Evolutionary conservation across 2,888 invertebrate genomes (phyloP).

Genomic region (Lottia gigantea): DNA sequence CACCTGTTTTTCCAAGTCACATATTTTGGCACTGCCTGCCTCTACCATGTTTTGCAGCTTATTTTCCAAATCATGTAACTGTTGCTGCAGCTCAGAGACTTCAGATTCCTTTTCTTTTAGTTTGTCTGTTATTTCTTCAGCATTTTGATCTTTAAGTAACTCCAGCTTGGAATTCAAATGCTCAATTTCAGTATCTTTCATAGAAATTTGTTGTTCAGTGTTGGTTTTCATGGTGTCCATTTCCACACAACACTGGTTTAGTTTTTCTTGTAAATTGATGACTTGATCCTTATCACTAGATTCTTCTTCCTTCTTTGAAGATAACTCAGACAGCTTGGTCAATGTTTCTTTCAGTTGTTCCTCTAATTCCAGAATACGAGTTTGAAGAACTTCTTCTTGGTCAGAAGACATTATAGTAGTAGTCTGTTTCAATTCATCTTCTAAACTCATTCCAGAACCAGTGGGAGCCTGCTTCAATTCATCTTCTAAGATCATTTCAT

Average conservation of each 20-base stretch:
- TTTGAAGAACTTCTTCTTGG: not conserved
- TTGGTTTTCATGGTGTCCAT: not conserved
- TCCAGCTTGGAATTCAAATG: not conserved
- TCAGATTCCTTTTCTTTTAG: too few species aligned
- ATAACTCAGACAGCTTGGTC: not conserved
- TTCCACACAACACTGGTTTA: not conserved
- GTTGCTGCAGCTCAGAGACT: too few species aligned
- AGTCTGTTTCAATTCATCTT: not conserved
- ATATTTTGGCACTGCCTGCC: too few species aligned
- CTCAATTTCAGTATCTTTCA: not conserved
- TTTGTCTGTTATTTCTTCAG: too few species aligned
- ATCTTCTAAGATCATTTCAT: not conserved
- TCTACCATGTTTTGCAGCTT: too few species aligned
- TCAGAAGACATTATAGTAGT: not conserved
- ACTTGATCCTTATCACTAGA: not conserved
- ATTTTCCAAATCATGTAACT: too few species aligned
- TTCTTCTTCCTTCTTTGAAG: not conserved
- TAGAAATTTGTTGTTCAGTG: not conserved
- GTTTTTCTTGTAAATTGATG: not conserved
- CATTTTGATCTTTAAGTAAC: not conserved
- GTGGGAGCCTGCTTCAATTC: not conserved
- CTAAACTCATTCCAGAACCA: not conserved
- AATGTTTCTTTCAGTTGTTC: not conserved
- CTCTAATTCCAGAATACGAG: not conserved
- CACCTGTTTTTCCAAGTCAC: not conserved